These are phyloP conservation scores for Arothron firmamentum DNA, from an alignment of 2,113 vertebrate species.

Conservation along the genomic window DNA sequence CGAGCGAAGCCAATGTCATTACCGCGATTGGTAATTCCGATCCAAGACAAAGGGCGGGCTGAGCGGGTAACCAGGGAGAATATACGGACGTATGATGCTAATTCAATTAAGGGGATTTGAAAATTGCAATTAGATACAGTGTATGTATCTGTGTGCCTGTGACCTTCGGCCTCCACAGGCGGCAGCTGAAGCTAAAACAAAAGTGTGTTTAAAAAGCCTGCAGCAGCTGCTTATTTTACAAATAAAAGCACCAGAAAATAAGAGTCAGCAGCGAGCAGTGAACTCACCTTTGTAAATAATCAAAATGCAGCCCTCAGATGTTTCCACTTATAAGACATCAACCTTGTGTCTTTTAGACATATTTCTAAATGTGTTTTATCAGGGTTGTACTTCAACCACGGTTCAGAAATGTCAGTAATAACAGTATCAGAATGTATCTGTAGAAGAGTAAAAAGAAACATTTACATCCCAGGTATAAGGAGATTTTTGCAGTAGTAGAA, in stretches of 20 bases:
- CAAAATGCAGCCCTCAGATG: background rate
- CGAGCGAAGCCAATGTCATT: constrained; percentile 45
- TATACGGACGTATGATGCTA: constrained; percentile 27
- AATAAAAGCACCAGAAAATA: constrained; percentile 21
- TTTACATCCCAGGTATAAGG: too few relatives aligned
- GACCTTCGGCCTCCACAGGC: constrained; percentile 35
- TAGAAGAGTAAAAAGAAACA: too few relatives aligned
- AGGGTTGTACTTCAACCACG: background rate
- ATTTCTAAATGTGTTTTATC: constrained; percentile 12
- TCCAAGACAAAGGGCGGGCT: constrained; percentile 46
- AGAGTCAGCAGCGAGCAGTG: background rate
- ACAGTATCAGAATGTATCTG: too few relatives aligned
- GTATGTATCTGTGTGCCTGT: constrained; percentile 18
- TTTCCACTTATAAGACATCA: background rate
- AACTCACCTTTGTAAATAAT: background rate
- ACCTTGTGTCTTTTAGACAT: constrained; percentile 14
- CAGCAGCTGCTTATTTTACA: background rate
- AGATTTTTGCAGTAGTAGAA: too few relatives aligned
- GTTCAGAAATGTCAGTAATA: too few relatives aligned
- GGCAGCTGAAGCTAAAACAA: constrained; percentile 13
- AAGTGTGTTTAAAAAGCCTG: constrained; percentile 19
- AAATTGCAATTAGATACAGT: constrained; percentile 37
- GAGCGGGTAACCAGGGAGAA: constrained; percentile 12
- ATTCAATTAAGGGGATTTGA: constrained; percentile 46
- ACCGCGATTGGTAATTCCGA: constrained; percentile 37